These are phyloP conservation scores for Sceliomorpha sp. DNA, from an alignment of 2,888 invertebrate species.

Conservation along the genomic window DNA sequence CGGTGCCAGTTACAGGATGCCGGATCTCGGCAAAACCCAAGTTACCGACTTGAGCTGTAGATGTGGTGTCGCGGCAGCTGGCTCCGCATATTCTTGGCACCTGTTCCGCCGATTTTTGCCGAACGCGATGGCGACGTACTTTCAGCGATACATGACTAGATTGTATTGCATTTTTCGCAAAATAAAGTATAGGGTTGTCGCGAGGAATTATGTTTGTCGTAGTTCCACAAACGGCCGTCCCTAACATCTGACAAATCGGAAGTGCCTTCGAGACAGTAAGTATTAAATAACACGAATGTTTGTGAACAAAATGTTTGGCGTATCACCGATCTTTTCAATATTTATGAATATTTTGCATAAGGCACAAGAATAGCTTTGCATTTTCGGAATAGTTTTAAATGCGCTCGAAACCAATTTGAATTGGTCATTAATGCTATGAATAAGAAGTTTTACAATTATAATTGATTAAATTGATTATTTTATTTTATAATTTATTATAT, in stretches of 20 bases:
- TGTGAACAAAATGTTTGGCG: conserved; percentile 44
- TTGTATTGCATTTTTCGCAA: conserved; percentile 35
- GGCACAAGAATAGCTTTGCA: not conserved
- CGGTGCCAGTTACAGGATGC: conserved; percentile 19
- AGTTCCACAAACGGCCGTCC: conserved; percentile 31
- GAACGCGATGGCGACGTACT: conserved; percentile 41
- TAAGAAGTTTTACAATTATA: too few relatives aligned
- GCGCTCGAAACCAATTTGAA: too few relatives aligned
- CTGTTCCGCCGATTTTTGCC: conserved; percentile 55
- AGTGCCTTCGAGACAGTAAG: conserved; percentile 16
- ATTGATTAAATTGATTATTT: too few relatives aligned
- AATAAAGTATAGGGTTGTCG: conserved; percentile 36
- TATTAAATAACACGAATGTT: conserved; percentile 42
- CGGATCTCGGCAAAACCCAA: conserved; percentile 18
- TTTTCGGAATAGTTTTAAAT: conserved; percentile 7
- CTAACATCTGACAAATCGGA: conserved; percentile 48
- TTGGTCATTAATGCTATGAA: too few relatives aligned
- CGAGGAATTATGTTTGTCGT: conserved; percentile 41
- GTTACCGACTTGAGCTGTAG: conserved; percentile 25
- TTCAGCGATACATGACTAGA: conserved; percentile 40
- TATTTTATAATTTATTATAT: too few relatives aligned
- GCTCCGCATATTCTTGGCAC: conserved; percentile 45
- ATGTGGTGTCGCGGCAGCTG: conserved; percentile 38
- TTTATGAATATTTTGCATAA: conserved; percentile 42
- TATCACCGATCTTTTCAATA: conserved; percentile 46